Conservation (phyloP, 2,113 vertebrate species). For the Helogale parvula region DNA sequence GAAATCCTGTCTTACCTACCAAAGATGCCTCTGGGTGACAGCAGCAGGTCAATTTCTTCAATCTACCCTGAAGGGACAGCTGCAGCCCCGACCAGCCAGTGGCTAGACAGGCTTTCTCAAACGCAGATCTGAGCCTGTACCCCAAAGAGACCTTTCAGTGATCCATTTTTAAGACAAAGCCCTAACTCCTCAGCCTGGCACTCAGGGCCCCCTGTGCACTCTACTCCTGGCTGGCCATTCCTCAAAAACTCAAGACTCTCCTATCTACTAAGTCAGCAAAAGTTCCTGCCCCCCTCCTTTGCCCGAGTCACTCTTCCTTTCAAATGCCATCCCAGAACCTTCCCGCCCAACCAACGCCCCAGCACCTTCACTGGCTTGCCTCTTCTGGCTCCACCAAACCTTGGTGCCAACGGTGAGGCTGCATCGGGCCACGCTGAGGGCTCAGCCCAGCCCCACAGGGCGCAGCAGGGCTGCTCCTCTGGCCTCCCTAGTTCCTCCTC, state of each 20-base stretch:
- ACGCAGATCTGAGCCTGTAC: background rate
- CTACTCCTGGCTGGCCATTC: background rate
- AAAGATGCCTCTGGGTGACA: background rate
- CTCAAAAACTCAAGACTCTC: background rate
- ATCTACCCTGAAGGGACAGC: background rate
- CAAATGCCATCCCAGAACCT: too few relatives aligned
- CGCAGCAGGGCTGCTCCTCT: background rate
- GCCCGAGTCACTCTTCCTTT: background rate
- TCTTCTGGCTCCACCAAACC: too few relatives aligned
- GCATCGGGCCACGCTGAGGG: rapidly evolving
- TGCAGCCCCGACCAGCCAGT: background rate
- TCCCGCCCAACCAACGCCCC: background rate
- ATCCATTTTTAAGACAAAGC: background rate
- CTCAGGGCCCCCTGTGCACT: too few relatives aligned
- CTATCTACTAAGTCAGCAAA: too few relatives aligned
- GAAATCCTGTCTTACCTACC: background rate
- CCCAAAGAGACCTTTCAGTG: background rate
- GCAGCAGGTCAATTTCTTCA: background rate
- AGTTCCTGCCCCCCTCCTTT: background rate
- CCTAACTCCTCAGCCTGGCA: background rate
- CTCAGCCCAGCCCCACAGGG: background rate
- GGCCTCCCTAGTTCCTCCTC: background rate
- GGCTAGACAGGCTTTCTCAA: background rate
- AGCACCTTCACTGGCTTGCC: too few relatives aligned
- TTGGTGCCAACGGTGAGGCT: background rate